phyloP scores from a whole-genome alignment of 1,140 invertebrate species.

The Drosophila nebulosa region DNA sequence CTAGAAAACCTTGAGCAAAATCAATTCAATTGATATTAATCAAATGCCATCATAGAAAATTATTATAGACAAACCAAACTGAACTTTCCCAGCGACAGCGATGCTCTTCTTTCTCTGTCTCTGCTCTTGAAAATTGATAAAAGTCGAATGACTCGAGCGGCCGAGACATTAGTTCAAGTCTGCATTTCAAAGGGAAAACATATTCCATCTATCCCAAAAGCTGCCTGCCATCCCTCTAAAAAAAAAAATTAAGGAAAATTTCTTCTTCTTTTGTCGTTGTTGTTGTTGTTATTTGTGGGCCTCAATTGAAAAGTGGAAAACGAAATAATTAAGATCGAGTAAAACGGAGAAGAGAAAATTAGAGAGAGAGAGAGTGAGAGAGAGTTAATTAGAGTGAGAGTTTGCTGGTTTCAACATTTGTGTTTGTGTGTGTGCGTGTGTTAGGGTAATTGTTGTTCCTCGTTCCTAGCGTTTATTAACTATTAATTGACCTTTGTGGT shows the following conservation, averaged over 20 bases:
- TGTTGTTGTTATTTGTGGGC: neutral
- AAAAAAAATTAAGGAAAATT: conserved; percentile 1
- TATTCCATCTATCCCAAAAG: neutral
- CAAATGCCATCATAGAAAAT: conserved; percentile 30
- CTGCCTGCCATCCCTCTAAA: no score
- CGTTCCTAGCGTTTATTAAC: conserved; percentile 35
- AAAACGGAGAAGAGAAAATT: neutral
- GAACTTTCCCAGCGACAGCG: neutral
- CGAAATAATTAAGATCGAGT: neutral
- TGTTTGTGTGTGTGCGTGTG: neutral
- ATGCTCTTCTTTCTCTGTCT: neutral
- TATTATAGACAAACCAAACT: neutral
- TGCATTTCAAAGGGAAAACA: conserved; percentile 43
- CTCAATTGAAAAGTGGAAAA: neutral
- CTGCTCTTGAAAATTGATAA: conserved; percentile 45
- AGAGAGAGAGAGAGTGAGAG: neutral
- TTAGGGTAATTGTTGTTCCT: neutral
- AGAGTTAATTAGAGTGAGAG: neutral
- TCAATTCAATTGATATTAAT: conserved; percentile 75
- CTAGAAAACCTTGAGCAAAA: conserved; percentile 62
- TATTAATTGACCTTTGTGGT: conserved; percentile 72
- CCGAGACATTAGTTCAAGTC: conserved; percentile 39
- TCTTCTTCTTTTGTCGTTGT: neutral
- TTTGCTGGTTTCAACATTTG: conserved; percentile 19
- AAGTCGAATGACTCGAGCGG: conserved; percentile 35